phyloP scores from a whole-genome alignment of 2,888 invertebrate species.

The Craniophora ligustri region DNA sequence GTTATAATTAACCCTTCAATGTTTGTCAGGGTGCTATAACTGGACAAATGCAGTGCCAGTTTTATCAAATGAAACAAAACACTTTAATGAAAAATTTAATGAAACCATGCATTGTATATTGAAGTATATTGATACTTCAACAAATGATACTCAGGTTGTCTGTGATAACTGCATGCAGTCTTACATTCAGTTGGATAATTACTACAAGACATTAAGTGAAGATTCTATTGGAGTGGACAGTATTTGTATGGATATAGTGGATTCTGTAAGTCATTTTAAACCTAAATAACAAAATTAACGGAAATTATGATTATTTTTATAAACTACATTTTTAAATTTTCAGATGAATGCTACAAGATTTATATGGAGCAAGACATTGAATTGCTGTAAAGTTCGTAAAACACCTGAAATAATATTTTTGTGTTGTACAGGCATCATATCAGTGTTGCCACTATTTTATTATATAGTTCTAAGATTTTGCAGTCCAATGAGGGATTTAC shows the following conservation, averaged over 20 bases:
- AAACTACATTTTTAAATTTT: constrained; percentile 50
- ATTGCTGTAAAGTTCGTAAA: constrained; percentile 88
- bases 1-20: background rate
- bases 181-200: constrained; percentile 87
- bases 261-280: constrained; percentile 84
- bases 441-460: constrained; percentile 87
- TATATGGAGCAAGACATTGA: constrained; percentile 88
- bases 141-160: constrained; percentile 71
- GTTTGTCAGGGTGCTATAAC: constrained; percentile 87
- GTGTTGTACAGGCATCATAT: constrained; percentile 84
- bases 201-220: constrained; percentile 87
- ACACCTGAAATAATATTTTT: constrained; percentile 89
- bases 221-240: constrained; percentile 88
- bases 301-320: no score
- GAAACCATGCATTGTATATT: constrained; percentile 81
- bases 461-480: constrained; percentile 87
- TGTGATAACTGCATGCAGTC: constrained; percentile 87
- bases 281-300: no score
- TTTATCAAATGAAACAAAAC: constrained; percentile 82
- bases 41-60: constrained; percentile 77
- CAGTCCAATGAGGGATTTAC: constrained; percentile 81
- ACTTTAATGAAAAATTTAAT: constrained; percentile 82
- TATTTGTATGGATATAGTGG: constrained; percentile 91
- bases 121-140: constrained; percentile 60
- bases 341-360: constrained; percentile 91